Percentiles rank a stretch among this genome's conserved stretches.
phyloP scores from a whole-genome alignment of 37 sponge, comb jelly and placozoan species.

The Mnemiopsis leidyi region DNA sequence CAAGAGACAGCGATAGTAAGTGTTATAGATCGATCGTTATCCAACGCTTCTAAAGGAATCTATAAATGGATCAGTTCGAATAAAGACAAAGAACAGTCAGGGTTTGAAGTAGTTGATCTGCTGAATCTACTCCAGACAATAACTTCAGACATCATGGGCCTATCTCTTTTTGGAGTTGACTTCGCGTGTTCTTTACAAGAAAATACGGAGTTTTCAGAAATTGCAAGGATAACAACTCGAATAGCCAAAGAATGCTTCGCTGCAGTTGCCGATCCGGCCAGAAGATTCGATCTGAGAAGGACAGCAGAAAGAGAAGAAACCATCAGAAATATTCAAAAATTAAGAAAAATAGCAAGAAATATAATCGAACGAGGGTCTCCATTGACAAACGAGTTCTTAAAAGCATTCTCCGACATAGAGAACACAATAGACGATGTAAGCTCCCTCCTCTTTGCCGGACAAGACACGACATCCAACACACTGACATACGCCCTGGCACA shows the following conservation, averaged over 20 bases:
- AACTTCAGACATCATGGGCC: not conserved
- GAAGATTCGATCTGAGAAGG: not conserved
- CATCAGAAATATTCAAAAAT: not conserved
- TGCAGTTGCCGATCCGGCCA: not conserved
- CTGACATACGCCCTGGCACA: conserved; percentile 13
- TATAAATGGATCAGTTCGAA: not conserved
- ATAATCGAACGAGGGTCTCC: not conserved
- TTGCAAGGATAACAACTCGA: not conserved
- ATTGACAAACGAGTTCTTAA: not conserved
- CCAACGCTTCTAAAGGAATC: not conserved
- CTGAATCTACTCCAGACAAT: not conserved
- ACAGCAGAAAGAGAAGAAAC: not conserved
- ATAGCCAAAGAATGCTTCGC: not conserved
- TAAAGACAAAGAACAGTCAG: not conserved
- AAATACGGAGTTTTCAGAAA: not conserved
- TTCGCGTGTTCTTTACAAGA: not conserved
- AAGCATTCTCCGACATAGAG: not conserved
- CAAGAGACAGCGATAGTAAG: not conserved
- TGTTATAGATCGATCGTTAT: not conserved
- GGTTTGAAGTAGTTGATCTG: not conserved
- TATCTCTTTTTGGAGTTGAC: not conserved
- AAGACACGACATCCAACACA: not conserved
- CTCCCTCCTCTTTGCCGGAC: not conserved
- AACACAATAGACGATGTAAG: not conserved
- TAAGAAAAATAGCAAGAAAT: not conserved